Percentiles rank a stretch among this genome's conserved stretches.
Evolutionary conservation across 2,888 invertebrate species (phyloP).

Genomic region (Nasonovia ribisnigri): DNA sequence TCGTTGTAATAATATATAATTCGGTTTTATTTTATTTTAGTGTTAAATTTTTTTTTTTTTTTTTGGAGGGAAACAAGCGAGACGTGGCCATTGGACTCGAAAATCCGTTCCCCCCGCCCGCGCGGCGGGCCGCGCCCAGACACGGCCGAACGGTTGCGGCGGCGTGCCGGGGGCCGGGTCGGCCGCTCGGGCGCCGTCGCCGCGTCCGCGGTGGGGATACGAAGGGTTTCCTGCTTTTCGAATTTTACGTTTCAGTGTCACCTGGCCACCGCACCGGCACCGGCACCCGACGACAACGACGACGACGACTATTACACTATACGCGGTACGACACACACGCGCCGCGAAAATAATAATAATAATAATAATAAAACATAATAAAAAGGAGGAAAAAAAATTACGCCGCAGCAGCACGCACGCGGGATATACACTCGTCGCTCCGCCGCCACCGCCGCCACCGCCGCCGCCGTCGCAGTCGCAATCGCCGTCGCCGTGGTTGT

Average conservation of each 20-base stretch:
- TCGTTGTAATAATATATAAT: neutral
- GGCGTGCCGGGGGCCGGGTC: slow-evolving; percentile 43
- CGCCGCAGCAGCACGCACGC: slow-evolving; percentile 25
- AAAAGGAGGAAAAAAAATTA: slow-evolving; percentile 16
- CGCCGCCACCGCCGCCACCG: neutral
- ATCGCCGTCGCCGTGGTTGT: slow-evolving; percentile 11
- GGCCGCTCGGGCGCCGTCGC: slow-evolving; percentile 62
- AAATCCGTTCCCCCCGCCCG: slow-evolving; percentile 64
- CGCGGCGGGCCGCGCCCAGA: slow-evolving; percentile 60
- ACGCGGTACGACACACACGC: slow-evolving; percentile 27
- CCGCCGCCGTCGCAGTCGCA: slow-evolving; percentile 5
- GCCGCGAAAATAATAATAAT: slow-evolving; percentile 25
- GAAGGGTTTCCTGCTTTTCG: slow-evolving; percentile 65
- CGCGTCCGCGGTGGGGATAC: slow-evolving; percentile 63
- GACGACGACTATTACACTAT: slow-evolving; percentile 15
- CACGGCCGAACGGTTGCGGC: slow-evolving; percentile 40
- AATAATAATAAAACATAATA: slow-evolving; percentile 18
- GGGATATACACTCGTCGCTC: neutral
- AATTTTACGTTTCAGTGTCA: slow-evolving; percentile 65
- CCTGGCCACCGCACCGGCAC: slow-evolving; percentile 65
- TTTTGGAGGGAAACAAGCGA: slow-evolving; percentile 59
- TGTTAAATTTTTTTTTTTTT: slow-evolving; percentile 11
- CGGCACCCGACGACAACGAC: slow-evolving; percentile 54
- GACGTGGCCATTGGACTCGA: slow-evolving; percentile 65
- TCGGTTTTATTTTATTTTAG: neutral